Base-by-base conservation (phyloP, 2,797 vertebrate genomes). In the Geotrypetes seraphini region DNA sequence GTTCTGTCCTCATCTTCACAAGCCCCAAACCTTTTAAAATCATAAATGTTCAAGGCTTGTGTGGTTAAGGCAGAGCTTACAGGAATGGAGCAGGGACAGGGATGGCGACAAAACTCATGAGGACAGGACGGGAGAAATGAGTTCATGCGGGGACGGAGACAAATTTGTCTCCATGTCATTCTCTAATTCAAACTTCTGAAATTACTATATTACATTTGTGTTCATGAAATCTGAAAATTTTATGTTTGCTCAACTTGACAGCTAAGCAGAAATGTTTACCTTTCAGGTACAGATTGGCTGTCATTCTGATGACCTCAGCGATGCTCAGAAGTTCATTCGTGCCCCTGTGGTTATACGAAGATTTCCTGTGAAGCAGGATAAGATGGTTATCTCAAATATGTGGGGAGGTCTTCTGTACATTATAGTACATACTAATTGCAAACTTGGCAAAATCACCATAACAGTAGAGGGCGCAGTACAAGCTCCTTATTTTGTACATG, bases 361-460 rank as follows among this genome's bases (percentile, higher is more conserved):
- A 6, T 37, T 57, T 10, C 1, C 10, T 7, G 43, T 55, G 25
- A 7, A 20, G 16, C 25, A 23, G 19, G 27, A 2, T 7, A 42
- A 19, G 12, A 16, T 47, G 11, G 9, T 20, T 5, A 11, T 63
- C 17, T 78, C 61, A 33, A 75, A 73, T 50, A 50, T 85, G 3
- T 85, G 79, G 74, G 78, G 79, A 1, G 83, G 75, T 1, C 79
- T 87, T n/a, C 43, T 87, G 24, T 83, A 83, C 47, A 16, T 85
- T 5, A 18, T 75, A 10, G 64, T 77, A 10, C 81, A 81, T 16
- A 32, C 47, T 5, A 49, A 75, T 0, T 66, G 61, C 12, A 40
- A 68, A 3, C 46, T 66, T 17, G 36, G 66, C 1, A 55, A 29
- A 3, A 4, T 50, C 7, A 25, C 69, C 10, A 29, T 78, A 31